Conservation (phyloP, 2,888 invertebrate species). For the Malachius bipustulatus region DNA sequence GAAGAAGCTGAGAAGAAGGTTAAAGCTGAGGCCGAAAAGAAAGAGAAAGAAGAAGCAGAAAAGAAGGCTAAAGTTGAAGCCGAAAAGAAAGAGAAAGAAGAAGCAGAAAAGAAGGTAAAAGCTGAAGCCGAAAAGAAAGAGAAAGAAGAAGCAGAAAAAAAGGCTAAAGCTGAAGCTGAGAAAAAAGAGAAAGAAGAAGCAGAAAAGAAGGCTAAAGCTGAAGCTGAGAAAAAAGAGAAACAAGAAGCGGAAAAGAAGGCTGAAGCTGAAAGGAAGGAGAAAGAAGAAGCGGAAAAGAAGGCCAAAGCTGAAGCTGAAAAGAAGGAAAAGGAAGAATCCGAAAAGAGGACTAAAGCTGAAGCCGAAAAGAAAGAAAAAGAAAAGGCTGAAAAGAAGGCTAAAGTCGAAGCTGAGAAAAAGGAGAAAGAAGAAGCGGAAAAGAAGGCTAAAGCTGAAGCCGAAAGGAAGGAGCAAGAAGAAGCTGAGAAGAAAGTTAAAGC, state of each 20-base stretch:
- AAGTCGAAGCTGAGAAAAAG: conserved; percentile 21
- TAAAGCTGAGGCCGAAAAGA: too few species aligned
- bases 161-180: conserved; percentile 15
- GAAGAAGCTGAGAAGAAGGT: too few species aligned
- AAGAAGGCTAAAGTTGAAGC: too few species aligned
- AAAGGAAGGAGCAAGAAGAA: conserved; percentile 15
- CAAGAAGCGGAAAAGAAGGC: conserved; percentile 12
- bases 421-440: conserved; percentile 14
- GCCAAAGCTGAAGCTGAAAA: conserved; percentile 21
- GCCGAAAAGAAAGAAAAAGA: conserved; percentile 16
- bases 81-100: too few species aligned
- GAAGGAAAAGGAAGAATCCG: conserved; percentile 12
- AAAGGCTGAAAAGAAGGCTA: too few species aligned
- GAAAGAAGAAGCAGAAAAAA: conserved; percentile 9
- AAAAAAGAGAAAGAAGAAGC: conserved; percentile 29
- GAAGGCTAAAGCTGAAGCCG: conserved; percentile 15
- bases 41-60: too few species aligned
- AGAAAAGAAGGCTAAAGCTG: conserved; percentile 29
- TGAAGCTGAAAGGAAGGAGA: conserved; percentile 16
- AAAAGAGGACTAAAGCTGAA: conserved; percentile 20
- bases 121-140: too few species aligned
- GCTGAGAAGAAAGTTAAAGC: conserved; percentile 18
- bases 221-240: conserved; percentile 12
- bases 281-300: conserved; percentile 18
- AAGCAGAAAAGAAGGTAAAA: too few species aligned